Conservation (phyloP, 2,797 vertebrate species). For the Leptodactylus fallax region DNA sequence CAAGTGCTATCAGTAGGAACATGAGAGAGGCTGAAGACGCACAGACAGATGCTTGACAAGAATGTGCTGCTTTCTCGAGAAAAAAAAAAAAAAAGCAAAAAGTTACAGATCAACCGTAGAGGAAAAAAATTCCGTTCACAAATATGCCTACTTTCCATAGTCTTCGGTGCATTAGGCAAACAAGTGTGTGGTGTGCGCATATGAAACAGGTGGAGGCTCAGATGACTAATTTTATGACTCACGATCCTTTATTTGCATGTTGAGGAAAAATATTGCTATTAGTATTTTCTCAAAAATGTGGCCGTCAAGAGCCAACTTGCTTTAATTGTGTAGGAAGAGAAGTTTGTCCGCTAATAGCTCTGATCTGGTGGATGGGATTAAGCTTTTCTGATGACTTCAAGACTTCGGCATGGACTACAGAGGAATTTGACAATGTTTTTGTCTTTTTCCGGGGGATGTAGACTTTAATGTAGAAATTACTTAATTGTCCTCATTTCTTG, state of each 20-base stretch:
- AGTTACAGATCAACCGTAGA: not conserved
- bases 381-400: conserved; percentile 21
- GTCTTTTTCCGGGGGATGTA: not conserved
- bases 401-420: not conserved
- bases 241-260: conserved; percentile 53
- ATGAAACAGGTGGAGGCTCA: conserved; percentile 44
- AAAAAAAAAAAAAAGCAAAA: conserved; percentile 66
- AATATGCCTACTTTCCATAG: conserved; percentile 18
- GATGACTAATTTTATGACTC: conserved; percentile 54
- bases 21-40: conserved; percentile 81
- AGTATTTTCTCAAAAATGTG: conserved; percentile 44
- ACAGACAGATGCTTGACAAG: conserved; percentile 77
- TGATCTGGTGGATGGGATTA: conserved; percentile 22
- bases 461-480: not conserved
- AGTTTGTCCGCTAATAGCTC: conserved; percentile 17
- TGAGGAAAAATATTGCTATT: conserved; percentile 18
- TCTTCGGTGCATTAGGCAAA: not conserved
- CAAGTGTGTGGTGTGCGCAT: conserved; percentile 16
- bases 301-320: conserved; percentile 44
- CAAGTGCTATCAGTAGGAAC: conserved; percentile 84
- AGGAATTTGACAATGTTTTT: not conserved
- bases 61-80: conserved; percentile 69
- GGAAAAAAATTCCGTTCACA: not conserved
- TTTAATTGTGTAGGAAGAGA: conserved; percentile 30
- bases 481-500: not conserved